Conservation (phyloP, 2,797 vertebrate genomes). For the Sparidentex hasta region DNA sequence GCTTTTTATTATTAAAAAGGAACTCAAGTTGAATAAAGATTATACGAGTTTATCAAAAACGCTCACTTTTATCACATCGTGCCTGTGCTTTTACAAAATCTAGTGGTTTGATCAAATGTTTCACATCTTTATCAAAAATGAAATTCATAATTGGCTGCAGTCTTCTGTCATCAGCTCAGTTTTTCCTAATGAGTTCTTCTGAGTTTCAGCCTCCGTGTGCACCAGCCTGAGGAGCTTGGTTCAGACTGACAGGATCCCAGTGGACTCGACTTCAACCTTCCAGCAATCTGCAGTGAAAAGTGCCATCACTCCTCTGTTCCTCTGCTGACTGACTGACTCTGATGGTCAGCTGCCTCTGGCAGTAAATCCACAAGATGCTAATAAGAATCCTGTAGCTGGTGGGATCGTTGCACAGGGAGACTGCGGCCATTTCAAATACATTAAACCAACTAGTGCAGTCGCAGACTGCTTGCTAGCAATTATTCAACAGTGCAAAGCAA, state of each 20-base stretch:
- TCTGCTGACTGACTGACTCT: conserved; percentile 23
- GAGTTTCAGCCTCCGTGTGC: background rate
- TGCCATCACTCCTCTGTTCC: conserved; percentile 12
- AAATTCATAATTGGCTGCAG: background rate
- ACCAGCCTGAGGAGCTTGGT: conserved; percentile 3
- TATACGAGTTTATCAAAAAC: background rate
- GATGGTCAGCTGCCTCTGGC: background rate
- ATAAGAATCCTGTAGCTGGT: conserved; percentile 1
- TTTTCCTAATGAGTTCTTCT: conserved; percentile 6
- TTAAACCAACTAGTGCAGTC: background rate
- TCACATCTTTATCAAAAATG: background rate
- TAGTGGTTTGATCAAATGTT: background rate
- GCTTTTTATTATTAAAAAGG: background rate
- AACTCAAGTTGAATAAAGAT: background rate
- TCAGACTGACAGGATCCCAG: conserved; percentile 18
- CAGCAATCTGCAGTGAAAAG: conserved; percentile 17
- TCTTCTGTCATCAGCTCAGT: conserved; percentile 8
- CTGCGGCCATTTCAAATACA: background rate
- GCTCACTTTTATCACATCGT: background rate
- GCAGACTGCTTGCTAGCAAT: background rate
- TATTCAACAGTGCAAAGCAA: too few relatives aligned
- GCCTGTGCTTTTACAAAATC: background rate
- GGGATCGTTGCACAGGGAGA: background rate
- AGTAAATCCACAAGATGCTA: conserved; percentile 13
- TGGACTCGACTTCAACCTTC: background rate